These are phyloP conservation scores for Anadara kagoshimensis DNA, from an alignment of 1,140 invertebrate species.

Conservation along the genomic window DNA sequence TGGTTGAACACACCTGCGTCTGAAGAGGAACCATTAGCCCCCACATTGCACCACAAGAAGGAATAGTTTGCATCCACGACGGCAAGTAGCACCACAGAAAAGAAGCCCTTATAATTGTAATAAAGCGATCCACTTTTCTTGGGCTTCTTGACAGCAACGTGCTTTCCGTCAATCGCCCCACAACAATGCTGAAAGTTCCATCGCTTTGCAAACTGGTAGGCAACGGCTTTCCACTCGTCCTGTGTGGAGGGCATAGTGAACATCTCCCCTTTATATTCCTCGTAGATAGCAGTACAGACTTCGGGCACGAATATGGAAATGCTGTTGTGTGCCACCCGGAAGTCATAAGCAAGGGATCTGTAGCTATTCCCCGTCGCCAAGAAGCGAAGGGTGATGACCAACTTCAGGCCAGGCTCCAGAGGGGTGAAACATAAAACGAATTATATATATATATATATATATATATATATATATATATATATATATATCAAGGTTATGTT, in stretches of 20 bases:
- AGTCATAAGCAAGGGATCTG: constrained; percentile 18
- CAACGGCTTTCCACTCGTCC: constrained; percentile 36
- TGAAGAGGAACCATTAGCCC: constrained; percentile 38
- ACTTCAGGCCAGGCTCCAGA: neutral
- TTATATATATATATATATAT: too few species aligned
- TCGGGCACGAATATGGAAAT: constrained; percentile 24
- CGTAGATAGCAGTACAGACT: constrained; percentile 33
- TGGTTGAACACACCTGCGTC: constrained; percentile 44
- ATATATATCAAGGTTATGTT: too few species aligned
- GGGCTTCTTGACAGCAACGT: constrained; percentile 31
- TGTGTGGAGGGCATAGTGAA: constrained; percentile 23
- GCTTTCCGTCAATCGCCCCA: constrained; percentile 48
- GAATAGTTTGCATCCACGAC: constrained; percentile 45
- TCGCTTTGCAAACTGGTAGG: constrained; percentile 25
- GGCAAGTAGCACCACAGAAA: constrained; percentile 32
- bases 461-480: too few species aligned
- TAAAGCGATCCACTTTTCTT: constrained; percentile 31
- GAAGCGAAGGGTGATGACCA: constrained; percentile 26
- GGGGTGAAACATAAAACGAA: too few species aligned
- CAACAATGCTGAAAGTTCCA: constrained; percentile 50
- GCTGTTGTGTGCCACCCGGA: constrained; percentile 41
- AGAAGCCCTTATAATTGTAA: constrained; percentile 44
- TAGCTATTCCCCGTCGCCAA: constrained; percentile 34
- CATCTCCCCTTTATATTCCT: constrained; percentile 36
- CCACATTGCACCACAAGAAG: constrained; percentile 41